Evolutionary conservation across 2,797 vertebrate species (phyloP), one percentile per base, ranked within the genome.

Genomic region (Melanotaenia nigrans): DNA sequence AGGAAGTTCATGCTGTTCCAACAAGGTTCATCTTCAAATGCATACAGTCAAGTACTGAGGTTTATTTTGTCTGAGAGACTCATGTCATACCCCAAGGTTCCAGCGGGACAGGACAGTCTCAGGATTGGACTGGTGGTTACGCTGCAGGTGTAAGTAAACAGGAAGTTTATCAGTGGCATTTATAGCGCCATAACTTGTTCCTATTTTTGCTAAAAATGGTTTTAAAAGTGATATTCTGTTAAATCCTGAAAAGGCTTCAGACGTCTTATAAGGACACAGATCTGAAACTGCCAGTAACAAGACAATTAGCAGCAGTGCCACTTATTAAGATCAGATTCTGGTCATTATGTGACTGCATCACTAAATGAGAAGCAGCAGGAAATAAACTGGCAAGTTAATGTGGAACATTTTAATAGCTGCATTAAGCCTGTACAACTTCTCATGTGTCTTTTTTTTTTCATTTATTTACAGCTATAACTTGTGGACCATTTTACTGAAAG

Each of bases 51-150:
- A 61, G 53, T 56, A 71, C 54, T 78, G 77, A 74, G 57, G 54
- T 79, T 78, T 73, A 40, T 70, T 78, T 75, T n/a, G 65, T 78
- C 65, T 62, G 61, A 84, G 74, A 74, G 63, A 65, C 64, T 67
- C 20, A 0, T 57, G 55, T 82, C 90, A 82, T 87, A 87, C 85
- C 86, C 85, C 68, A 56, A 90, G 80, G 66, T 79, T 90, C 87
- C 89, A 90, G 75, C 65, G 57, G 63, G 86, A 91, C 79, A 88
- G 72, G 65, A 90, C 76, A 65, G 78, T 82, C 68, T 91, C 85
- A 47, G 89, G 87, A 65, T 57, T 80, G 75, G 78, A 73, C 77
- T 72, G 73, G 62, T 71, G 77, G 72, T 81, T 84, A 60, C 12
- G 51, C 85, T 89, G 85, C 68, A 84, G 81, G 71, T 74, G 38